Conservation (phyloP, 2,888 invertebrate genomes). For the Drosophila infuscata region DNA sequence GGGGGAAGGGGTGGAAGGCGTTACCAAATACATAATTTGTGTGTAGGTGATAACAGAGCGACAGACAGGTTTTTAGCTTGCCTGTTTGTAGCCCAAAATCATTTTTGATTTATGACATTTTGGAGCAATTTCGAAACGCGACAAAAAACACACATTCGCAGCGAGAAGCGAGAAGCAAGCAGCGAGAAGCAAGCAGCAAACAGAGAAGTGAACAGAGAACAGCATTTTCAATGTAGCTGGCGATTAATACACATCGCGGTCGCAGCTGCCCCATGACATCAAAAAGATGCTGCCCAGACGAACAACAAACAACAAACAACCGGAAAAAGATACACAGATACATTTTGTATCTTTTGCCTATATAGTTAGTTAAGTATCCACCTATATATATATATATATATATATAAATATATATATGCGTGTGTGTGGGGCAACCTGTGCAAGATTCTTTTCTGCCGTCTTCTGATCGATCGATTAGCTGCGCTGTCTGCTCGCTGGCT, state of each 20-base stretch:
- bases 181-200: constrained; percentile 24
- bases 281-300: constrained; percentile 58
- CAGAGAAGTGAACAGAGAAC: constrained; percentile 50
- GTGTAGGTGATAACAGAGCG: constrained; percentile 76
- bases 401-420: neutral
- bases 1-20: constrained; percentile 32
- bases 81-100: constrained; percentile 36
- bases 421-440: constrained; percentile 73
- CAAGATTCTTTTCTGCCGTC: constrained; percentile 17
- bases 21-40: constrained; percentile 59
- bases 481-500: constrained; percentile 52
- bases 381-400: constrained; percentile 6
- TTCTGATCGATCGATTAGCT: constrained; percentile 75
- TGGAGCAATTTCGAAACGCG: constrained; percentile 76
- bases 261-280: constrained; percentile 80
- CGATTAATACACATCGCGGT: constrained; percentile 79
- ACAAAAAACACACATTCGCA: constrained; percentile 62
- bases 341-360: constrained; percentile 42
- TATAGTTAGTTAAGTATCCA: constrained; percentile 17
- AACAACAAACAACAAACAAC: constrained; percentile 56
- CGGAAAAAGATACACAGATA: constrained; percentile 61
- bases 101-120: constrained; percentile 77
- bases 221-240: constrained; percentile 72
- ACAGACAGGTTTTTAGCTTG: constrained; percentile 57
- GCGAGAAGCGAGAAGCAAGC: constrained; percentile 4